Conservation (phyloP, 2,113 vertebrate genomes). For the Serinus canaria region DNA sequence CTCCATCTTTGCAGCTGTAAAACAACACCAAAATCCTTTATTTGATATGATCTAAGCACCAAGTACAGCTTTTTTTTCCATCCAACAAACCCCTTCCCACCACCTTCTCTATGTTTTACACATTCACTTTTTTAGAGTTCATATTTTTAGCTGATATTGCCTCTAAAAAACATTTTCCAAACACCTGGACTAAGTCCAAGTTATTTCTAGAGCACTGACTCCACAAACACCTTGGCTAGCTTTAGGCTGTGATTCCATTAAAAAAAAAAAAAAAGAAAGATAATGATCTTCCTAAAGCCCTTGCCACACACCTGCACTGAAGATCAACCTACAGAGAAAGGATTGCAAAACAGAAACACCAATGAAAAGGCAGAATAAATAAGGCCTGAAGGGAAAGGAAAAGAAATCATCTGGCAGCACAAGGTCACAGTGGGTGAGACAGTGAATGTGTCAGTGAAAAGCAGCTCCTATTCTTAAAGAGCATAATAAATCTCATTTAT, state of each 20-base stretch:
- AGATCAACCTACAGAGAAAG: not conserved
- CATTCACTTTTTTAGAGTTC: not conserved
- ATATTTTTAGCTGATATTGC: not conserved
- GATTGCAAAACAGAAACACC: slow-evolving; percentile 16
- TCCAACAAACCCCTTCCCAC: not conserved
- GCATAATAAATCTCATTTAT: not conserved
- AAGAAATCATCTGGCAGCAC: not conserved
- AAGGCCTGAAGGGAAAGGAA: not conserved
- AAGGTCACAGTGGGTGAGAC: not conserved
- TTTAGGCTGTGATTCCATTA: not conserved
- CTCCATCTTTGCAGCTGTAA: slow-evolving; percentile 88
- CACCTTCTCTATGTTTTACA: not conserved
- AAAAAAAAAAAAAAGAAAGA: not conserved
- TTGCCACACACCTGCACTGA: not conserved
- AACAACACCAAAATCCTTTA: not conserved
- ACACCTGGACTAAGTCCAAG: not conserved
- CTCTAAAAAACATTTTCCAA: not conserved
- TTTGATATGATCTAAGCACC: not conserved
- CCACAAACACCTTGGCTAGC: rapidly evolving
- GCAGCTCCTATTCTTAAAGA: not conserved
- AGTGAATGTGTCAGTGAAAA: not conserved
- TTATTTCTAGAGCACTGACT: not conserved
- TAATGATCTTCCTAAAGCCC: not conserved
- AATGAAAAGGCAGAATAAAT: not conserved
- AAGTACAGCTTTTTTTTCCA: not conserved